Percentiles rank a stretch among this genome's conserved stretches.
Evolutionary conservation across 1,140 invertebrate genomes (phyloP).

Genomic region (Pinna nobilis): DNA sequence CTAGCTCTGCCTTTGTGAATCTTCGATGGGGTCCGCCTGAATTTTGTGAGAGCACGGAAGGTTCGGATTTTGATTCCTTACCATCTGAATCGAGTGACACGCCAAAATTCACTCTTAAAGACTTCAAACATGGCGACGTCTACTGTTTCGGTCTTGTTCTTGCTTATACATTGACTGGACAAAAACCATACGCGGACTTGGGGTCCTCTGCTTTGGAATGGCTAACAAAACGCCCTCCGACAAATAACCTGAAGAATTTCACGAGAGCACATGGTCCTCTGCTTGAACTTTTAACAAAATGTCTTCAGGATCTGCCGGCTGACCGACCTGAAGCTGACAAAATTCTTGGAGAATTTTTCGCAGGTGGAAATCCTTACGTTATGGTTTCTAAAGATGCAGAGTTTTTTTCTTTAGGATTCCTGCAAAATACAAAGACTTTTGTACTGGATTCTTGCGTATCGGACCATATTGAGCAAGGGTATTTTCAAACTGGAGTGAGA

Average conservation of each 20-base stretch:
- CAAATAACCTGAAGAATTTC: neutral
- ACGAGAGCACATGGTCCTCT: too few species aligned
- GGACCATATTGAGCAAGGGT: constrained; percentile 13
- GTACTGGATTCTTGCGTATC: constrained; percentile 37
- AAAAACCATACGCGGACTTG: constrained; percentile 22
- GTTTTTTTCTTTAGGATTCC: constrained; percentile 44
- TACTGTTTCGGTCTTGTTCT: constrained; percentile 39
- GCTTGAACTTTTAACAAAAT: neutral
- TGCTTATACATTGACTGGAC: constrained; percentile 29
- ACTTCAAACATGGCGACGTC: constrained; percentile 36
- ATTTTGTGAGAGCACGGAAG: neutral
- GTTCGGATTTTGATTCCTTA: too few species aligned
- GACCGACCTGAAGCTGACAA: constrained; percentile 17
- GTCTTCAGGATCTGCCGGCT: constrained; percentile 5
- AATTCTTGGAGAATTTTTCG: constrained; percentile 19
- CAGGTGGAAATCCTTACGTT: constrained; percentile 31
- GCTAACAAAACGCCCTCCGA: neutral
- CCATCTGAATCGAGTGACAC: neutral
- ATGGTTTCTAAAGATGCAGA: constrained; percentile 16
- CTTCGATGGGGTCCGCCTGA: constrained; percentile 28
- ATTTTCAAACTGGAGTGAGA: constrained; percentile 8
- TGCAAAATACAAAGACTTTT: constrained; percentile 44
- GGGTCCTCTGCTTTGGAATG: neutral
- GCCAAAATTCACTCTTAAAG: neutral
- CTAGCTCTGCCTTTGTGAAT: neutral